Evolutionary conservation across 2,113 vertebrate genomes (phyloP).

Genomic region (Sphaerodactylus townsendi): DNA sequence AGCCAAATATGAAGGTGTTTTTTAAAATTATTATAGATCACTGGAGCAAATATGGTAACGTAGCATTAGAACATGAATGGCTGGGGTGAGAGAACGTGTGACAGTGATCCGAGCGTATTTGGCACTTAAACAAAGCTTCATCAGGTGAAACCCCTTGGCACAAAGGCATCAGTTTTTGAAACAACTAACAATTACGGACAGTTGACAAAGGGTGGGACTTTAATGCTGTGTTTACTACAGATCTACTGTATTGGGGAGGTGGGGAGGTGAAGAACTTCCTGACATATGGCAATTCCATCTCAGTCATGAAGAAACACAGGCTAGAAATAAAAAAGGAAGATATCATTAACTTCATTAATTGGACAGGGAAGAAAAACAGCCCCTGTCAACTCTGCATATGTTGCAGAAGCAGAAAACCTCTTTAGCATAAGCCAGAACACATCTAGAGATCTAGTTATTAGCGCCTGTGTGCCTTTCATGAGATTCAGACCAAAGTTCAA

Average conservation of each 20-base stretch:
- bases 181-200: slow-evolving; percentile 36
- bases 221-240: slow-evolving; percentile 47
- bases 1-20: neutral
- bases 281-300: slow-evolving; percentile 1
- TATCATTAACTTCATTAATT: slow-evolving; percentile 56
- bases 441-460: slow-evolving; percentile 26
- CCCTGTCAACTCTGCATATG: slow-evolving; percentile 21
- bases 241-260: neutral
- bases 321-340: slow-evolving; percentile 44
- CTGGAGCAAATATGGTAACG: neutral
- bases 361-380: slow-evolving; percentile 44
- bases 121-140: slow-evolving; percentile 54
- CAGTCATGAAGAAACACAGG: slow-evolving; percentile 34
- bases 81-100: neutral
- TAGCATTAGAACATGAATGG: neutral
- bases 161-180: slow-evolving; percentile 31
- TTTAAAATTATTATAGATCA: neutral
- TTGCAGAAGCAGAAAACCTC: slow-evolving; percentile 13
- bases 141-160: slow-evolving; percentile 37
- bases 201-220: slow-evolving; percentile 40
- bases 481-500: neutral
- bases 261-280: slow-evolving; percentile 43
- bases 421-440: slow-evolving; percentile 30
- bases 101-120: slow-evolving; percentile 26
- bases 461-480: neutral